phyloP scores from a whole-genome alignment of 2,797 vertebrate genomes.

The Pseudopleuronectes americanus region DNA sequence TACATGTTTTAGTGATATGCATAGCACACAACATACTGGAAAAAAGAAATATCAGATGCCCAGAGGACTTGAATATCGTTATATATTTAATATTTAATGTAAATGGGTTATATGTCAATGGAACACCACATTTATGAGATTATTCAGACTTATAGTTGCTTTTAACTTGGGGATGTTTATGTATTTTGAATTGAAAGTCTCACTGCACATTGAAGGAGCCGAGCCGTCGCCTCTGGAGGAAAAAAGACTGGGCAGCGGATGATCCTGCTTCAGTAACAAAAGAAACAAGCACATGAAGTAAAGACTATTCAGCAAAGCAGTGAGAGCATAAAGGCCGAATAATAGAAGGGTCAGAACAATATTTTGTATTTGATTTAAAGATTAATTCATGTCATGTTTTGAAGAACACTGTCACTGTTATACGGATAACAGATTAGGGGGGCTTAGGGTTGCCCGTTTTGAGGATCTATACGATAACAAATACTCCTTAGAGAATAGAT shows the following conservation, averaged over 20 bases:
- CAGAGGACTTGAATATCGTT: constrained; percentile 38
- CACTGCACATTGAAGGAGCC: not conserved
- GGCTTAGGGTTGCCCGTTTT: too few species aligned
- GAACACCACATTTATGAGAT: constrained; percentile 21
- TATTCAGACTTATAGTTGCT: constrained; percentile 17
- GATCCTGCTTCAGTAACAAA: constrained; percentile 1
- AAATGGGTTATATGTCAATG: constrained; percentile 46
- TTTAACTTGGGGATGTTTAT: constrained; percentile 26
- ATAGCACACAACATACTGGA: constrained; percentile 33
- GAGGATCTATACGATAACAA: too few species aligned
- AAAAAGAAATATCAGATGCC: constrained; percentile 32
- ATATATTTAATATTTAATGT: constrained; percentile 64
- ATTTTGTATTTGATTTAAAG: too few species aligned
- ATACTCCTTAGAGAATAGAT: too few species aligned
- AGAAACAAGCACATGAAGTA: not conserved
- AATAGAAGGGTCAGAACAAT: too few species aligned
- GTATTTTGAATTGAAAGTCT: constrained; percentile 21
- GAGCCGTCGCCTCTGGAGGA: constrained; percentile 14
- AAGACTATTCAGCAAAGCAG: too few species aligned
- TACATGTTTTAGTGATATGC: constrained; percentile 56
- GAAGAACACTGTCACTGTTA: too few species aligned
- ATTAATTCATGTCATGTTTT: not conserved
- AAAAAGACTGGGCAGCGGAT: constrained; percentile 5
- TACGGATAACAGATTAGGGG: too few species aligned
- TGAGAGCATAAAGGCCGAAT: too few species aligned